These are phyloP conservation scores for Chionodraco myersi DNA, from an alignment of 2,113 vertebrate species.

Conservation along the genomic window DNA sequence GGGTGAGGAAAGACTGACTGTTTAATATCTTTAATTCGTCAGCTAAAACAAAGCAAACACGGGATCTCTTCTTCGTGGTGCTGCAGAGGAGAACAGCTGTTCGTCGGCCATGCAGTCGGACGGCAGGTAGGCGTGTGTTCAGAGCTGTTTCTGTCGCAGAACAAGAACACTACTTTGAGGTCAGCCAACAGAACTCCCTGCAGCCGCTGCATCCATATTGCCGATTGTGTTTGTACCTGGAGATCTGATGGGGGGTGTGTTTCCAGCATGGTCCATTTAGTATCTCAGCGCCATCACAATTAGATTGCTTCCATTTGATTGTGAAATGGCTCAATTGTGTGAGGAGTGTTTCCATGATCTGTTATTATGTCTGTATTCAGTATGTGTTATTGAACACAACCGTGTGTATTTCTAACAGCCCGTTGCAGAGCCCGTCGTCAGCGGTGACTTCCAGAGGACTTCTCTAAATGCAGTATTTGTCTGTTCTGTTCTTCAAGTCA, in stretches of 20 bases:
- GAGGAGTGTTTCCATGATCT: slow-evolving; percentile 58
- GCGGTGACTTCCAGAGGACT: slow-evolving; percentile 1
- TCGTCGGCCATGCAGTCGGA: slow-evolving; percentile 18
- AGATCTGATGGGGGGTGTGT: slow-evolving; percentile 23
- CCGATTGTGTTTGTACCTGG: slow-evolving; percentile 52
- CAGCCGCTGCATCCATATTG: slow-evolving; percentile 30
- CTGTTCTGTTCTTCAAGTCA: neutral
- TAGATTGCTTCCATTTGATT: slow-evolving; percentile 59
- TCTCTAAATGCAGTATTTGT: neutral
- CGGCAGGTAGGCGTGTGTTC: slow-evolving; percentile 42
- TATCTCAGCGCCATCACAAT: slow-evolving; percentile 50
- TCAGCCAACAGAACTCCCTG: slow-evolving; percentile 43
- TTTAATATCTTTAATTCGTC: slow-evolving; percentile 53
- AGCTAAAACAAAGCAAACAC: slow-evolving; percentile 53
- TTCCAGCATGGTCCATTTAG: slow-evolving; percentile 60
- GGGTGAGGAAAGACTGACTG: neutral
- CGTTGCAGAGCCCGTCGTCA: neutral
- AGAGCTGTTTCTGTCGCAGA: slow-evolving; percentile 9
- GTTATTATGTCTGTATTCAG: slow-evolving; percentile 69
- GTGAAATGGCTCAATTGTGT: slow-evolving; percentile 57
- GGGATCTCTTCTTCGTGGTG: neutral
- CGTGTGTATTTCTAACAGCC: too few relatives aligned
- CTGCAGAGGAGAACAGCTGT: slow-evolving; percentile 32
- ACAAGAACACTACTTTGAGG: slow-evolving; percentile 33
- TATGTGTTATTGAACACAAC: slow-evolving; percentile 41